Evolutionary conservation across 2,797 vertebrate species (phyloP).

Genomic region (Eospalax fontanierii): DNA sequence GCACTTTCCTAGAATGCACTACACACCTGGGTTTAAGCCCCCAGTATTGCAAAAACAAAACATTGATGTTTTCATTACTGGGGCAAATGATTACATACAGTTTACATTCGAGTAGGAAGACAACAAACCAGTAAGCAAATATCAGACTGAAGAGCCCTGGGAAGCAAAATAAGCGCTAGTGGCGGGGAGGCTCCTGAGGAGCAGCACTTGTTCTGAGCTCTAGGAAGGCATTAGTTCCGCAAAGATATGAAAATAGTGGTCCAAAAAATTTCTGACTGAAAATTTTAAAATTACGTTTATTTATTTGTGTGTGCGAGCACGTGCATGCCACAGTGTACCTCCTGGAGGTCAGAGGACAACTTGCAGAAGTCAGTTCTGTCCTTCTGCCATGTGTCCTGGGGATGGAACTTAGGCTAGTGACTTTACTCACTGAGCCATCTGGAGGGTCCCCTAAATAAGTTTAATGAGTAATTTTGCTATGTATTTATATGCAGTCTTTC

Average conservation of each 20-base stretch:
- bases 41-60: background rate
- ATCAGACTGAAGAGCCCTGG: background rate
- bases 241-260: constrained; percentile 30
- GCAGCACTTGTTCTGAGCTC: background rate
- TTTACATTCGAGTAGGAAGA: constrained; percentile 29
- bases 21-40: background rate
- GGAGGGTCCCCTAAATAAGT: background rate
- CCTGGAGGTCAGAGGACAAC: too few relatives aligned
- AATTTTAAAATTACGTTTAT: background rate
- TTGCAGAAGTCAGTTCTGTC: background rate
- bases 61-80: background rate
- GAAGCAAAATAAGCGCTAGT: background rate
- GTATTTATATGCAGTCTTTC: constrained; percentile 50
- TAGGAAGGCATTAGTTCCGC: background rate
- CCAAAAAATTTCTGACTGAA: constrained; percentile 35
- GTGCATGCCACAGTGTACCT: too few relatives aligned
- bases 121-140: constrained; percentile 13
- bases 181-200: background rate
- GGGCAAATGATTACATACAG: constrained; percentile 25
- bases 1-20: background rate
- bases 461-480: constrained; percentile 57
- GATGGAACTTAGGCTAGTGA: background rate
- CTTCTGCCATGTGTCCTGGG: background rate
- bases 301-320: background rate
- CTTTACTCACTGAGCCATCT: background rate